Percentiles rank a stretch among this genome's conserved stretches.
phyloP scores from a whole-genome alignment of 2,888 invertebrate genomes.

The Xestia c-nigrum region DNA sequence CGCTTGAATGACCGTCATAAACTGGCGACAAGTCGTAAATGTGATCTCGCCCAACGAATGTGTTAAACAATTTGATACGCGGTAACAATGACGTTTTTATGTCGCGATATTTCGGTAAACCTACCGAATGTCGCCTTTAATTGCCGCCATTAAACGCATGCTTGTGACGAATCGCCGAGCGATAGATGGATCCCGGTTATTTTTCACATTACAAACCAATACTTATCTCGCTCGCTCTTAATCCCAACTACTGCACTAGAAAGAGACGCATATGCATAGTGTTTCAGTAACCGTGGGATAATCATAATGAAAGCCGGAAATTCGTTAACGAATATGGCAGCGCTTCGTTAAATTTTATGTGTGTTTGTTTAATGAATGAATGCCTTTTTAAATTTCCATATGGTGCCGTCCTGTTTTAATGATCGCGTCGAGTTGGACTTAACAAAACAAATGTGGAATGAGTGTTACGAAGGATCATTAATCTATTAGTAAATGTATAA shows the following conservation, averaged over 20 bases:
- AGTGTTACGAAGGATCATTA: conserved; percentile 70
- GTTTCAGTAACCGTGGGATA: conserved; percentile 76
- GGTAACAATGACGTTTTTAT: conserved; percentile 87
- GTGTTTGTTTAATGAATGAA: conserved; percentile 88
- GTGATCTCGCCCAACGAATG: conserved; percentile 77
- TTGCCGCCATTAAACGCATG: conserved; percentile 87
- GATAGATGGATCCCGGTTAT: conserved; percentile 79
- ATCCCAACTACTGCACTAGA: conserved; percentile 64
- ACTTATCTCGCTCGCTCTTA: conserved; percentile 71
- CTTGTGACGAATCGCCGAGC: conserved; percentile 84
- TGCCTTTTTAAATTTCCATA: conserved; percentile 87
- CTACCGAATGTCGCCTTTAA: conserved; percentile 84
- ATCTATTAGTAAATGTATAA: conserved; percentile 68
- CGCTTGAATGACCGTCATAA: conserved; percentile 81
- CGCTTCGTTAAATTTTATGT: conserved; percentile 89
- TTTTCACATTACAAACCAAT: conserved; percentile 65
- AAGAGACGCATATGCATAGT: conserved; percentile 72
- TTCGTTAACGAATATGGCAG: conserved; percentile 88
- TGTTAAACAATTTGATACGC: conserved; percentile 89
- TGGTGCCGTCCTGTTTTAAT: conserved; percentile 78
- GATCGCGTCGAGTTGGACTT: conserved; percentile 68
- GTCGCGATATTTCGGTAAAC: conserved; percentile 86
- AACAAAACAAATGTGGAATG: conserved; percentile 70
- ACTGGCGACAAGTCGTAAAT: conserved; percentile 84
- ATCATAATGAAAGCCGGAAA: conserved; percentile 87